These are phyloP conservation scores for Cremastinae sp. DNA, from an alignment of 2,888 invertebrate species.

Conservation along the genomic window DNA sequence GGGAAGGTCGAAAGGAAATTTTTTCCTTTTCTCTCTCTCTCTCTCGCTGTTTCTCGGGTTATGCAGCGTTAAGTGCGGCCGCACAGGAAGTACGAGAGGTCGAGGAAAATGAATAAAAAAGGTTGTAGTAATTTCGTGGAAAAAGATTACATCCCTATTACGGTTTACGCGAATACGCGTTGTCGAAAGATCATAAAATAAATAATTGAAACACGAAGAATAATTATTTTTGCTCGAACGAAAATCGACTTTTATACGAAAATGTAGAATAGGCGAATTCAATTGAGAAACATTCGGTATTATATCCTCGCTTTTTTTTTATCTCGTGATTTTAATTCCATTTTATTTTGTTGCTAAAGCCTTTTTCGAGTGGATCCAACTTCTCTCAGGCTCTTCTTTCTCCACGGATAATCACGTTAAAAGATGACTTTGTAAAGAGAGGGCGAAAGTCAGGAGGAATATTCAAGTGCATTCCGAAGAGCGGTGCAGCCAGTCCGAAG, in stretches of 20 bases:
- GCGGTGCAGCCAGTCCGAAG: neutral
- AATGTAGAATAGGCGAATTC: neutral
- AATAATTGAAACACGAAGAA: neutral
- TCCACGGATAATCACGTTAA: neutral
- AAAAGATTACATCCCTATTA: conserved; percentile 22
- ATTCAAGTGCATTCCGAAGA: conserved; percentile 4
- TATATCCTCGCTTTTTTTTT: no score
- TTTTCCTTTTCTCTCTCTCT: neutral
- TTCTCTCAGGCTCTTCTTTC: neutral
- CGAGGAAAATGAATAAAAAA: conserved; percentile 21
- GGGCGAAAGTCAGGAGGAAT: conserved; percentile 10
- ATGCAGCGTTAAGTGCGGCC: neutral
- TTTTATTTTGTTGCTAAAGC: no score
- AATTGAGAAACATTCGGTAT: neutral
- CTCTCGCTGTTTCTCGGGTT: no score
- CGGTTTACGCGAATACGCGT: neutral
- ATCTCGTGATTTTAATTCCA: no score
- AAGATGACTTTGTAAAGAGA: neutral
- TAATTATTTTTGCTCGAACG: neutral
- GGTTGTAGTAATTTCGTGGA: conserved; percentile 12
- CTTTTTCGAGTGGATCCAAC: neutral
- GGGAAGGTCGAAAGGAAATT: conserved; percentile 15
- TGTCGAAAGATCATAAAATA: conserved; percentile 1
- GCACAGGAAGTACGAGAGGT: no score
- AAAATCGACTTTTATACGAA: neutral